These are phyloP conservation scores for Hydractinia echinata DNA, from an alignment of 30 jellyfish, hydroid and myxozoan species.

Conservation along the genomic window DNA sequence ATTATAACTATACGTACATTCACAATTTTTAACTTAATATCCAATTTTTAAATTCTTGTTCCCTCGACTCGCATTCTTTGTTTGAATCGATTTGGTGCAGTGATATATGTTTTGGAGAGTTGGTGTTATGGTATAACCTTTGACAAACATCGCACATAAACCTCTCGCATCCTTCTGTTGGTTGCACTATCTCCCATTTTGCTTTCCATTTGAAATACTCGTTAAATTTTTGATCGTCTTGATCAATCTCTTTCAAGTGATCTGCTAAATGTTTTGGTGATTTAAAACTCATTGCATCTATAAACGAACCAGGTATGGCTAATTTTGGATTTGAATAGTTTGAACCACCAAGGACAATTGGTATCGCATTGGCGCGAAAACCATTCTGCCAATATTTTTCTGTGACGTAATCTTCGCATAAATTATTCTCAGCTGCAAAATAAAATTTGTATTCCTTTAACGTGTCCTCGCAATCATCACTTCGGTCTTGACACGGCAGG, in stretches of 20 bases:
- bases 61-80: no score
- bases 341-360: constrained; percentile 79
- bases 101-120: no score
- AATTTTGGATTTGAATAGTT: constrained; percentile 39
- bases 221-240: constrained; percentile 59
- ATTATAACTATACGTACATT: no score
- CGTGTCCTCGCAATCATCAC: constrained; percentile 28
- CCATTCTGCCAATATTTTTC: constrained; percentile 68
- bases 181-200: constrained; percentile 15
- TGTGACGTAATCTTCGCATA: constrained; percentile 71
- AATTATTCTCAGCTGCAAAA: constrained; percentile 59
- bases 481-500: constrained; percentile 23
- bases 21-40: no score
- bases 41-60: no score
- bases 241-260: constrained; percentile 49
- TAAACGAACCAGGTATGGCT: constrained; percentile 84
- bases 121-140: not conserved
- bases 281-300: constrained; percentile 50
- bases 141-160: not conserved
- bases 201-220: constrained; percentile 69
- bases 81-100: no score
- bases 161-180: not conserved
- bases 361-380: constrained; percentile 40
- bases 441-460: constrained; percentile 51
- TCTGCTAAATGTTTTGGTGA: constrained; percentile 38